Evolutionary conservation across 2,888 invertebrate genomes (phyloP), one percentile per base, ranked within the genome.

Genomic region (Drosophila siamana): DNA sequence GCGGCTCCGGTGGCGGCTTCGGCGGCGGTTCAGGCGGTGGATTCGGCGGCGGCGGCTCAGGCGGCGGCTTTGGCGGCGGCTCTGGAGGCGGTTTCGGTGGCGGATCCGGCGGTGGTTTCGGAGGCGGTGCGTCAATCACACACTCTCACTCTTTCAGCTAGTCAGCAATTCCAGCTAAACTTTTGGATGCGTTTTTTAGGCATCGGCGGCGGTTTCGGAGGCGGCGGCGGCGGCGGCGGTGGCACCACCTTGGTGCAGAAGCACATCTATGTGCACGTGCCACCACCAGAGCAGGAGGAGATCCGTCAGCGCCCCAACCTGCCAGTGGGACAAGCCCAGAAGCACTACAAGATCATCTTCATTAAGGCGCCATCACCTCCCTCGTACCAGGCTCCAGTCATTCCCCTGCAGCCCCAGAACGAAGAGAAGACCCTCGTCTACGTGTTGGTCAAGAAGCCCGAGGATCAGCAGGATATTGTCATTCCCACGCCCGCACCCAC

Each of bases 261-360:
- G 90, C 97, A 96, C 94, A 96, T 96, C 92, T 97, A 97, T 94
- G 97, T 97, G 4, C 97, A 97, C 91, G 97, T 97, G 11, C 97
- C 97, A 52, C 97, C 97, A 90, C 96, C 95, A 93, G 97, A 97
- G 92, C 96, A 95, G n/a, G 95, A 95, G 85, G 95, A 95, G 89
- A 93, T 94, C 88, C 94, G 95, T 85, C 90, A 80, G 63, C 88
- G 91, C n/a, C 89, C 91, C 28, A 94, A 94, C 11, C 94, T 96
- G 80, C 93, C 94, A 15, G 93, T 95, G 0, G 95, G 95, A 50
- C 95, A 96, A 76, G 94, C 97, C 47, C 97, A 97, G 92, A 97
- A 97, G 89, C 97, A 97, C 92, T 97, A 97, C 94, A 97, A 97
- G 92, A 97, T 97, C 92, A 97, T 97, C 93, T 97, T 97, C 94